phyloP scores from a whole-genome alignment of 2,888 invertebrate species.

The Perithous albicinctus region DNA sequence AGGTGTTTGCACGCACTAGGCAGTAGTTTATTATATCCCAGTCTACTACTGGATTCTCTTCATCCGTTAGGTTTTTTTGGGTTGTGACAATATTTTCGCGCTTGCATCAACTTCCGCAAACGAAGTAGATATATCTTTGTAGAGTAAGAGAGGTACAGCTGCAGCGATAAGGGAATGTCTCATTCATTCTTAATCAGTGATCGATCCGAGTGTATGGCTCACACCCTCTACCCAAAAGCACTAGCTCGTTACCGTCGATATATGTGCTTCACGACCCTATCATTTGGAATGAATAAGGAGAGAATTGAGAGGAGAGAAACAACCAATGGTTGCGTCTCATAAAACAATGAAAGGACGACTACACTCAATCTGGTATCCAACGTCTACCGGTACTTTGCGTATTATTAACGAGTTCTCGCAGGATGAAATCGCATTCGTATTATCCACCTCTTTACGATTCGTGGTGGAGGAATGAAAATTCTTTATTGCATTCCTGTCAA shows the following conservation, averaged over 20 bases:
- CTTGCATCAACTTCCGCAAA: not conserved
- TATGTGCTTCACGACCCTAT: conserved; percentile 20
- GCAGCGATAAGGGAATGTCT: conserved; percentile 1
- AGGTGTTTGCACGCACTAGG: conserved; percentile 16
- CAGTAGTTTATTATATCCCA: not conserved
- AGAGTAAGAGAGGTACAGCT: not conserved
- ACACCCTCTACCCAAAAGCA: conserved; percentile 2
- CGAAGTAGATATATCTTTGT: not conserved
- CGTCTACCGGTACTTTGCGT: conserved; percentile 9
- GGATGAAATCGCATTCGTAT: conserved; percentile 21
- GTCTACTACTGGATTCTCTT: not conserved
- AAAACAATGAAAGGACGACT: conserved; percentile 27
- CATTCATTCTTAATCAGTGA: conserved; percentile 42
- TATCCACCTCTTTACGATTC: not conserved
- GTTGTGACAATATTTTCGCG: not conserved
- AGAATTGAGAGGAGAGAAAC: not conserved
- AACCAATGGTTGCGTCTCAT: not conserved
- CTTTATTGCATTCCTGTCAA: conserved; percentile 59
- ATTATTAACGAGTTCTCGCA: conserved; percentile 24
- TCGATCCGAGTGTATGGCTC: conserved; percentile 8
- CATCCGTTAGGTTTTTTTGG: not conserved
- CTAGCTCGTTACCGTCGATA: not conserved
- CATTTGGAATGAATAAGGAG: conserved; percentile 20
- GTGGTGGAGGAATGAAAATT: conserved; percentile 24
- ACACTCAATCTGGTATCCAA: conserved; percentile 1